Evolutionary conservation across 2,888 invertebrate species (phyloP), one percentile per base, ranked within the genome.

Genomic region (Heteropelma amictum): DNA sequence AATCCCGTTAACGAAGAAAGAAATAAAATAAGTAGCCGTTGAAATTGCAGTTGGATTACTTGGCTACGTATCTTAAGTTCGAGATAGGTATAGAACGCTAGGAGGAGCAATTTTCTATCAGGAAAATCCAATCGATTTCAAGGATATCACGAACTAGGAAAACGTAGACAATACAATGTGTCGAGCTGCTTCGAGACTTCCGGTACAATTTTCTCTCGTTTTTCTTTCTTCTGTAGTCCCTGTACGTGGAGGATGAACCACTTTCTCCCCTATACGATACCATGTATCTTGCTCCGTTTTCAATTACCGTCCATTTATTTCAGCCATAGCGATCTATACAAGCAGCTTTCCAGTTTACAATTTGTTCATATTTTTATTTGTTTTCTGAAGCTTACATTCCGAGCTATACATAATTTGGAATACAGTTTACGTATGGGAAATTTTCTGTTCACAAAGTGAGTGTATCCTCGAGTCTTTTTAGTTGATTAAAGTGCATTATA

Each of bases 281-380:
- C 7, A 73, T 70, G 65, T 70, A 70, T 73, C 69, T 70, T 56
- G 54, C 58, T 77, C 67, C 70, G 61, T 70, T 77, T 77, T 77
- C 77, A 73, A 77, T 77, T 77, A 73, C 70, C 67, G 49, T 61
- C 65, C 49, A 70, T 77, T 70, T 47, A 73, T 77, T 73, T 65
- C 65, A 26, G 65, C 28, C 65, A 61, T 17, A 23, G 64, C 61
- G 56, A 54, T 42, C 70, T 77, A 35, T 51, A 67, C 65, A 61
- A 73, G 73, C 77, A 73, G 69, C 49, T 54, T 58, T 60, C 58
- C 56, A 56, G 69, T 73, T 73, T 67, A 77, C 73, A 77, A 73
- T 73, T 77, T 69, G 42, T 73, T 65, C 61, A 65, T 67, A 70
- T 73, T 49, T 70, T n/a, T n/a, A n/a, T n/a, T n/a, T n/a, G n/a